Base-by-base conservation (phyloP, 23 tunicate species). In the Halocynthia aurantium region DNA sequence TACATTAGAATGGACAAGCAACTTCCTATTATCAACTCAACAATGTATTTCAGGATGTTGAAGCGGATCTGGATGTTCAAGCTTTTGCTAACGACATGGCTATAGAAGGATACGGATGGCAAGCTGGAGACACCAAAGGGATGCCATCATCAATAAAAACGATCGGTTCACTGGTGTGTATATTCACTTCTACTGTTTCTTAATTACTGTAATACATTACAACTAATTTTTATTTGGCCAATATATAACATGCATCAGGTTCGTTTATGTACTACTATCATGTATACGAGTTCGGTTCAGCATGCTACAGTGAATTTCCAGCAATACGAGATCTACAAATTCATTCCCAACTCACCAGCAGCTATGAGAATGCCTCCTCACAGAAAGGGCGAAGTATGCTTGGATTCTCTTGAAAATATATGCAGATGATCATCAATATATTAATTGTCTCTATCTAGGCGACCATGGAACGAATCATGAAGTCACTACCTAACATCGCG, bases 281-380 rank as follows among this genome's bases (percentile, higher is more conserved):
- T 83, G 67, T 83, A 62, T 40, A 83, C 87, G 12, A 76, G 87
- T 66, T 75, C 87, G 6, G 87, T 80, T 15, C 87, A 83, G 67
- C 87, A 83, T 22, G 80, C 87, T 18, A 76, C 87, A 21, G 81
- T 83, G 11, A 83, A 83, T 50, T 83, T 83, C 54, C 83, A 73
- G 54, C 87, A 83, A 50, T 83, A 58, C 7, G 66, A 75, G 2
- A 7, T 50, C 13, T 83, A 83, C 76, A 83, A 83, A 63, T 83
- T 67, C 53, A 21, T 67, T 19, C 87, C 87, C 15, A 83, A 83
- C 87, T 62, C 61, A 7, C 87, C 87, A 52, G 31, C 63, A 18
- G 71, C 75, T 62, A 83, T 83, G 87, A 76, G 81, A 67, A 80
- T 73, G 10, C 80, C 80, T 7, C 86, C 86, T 13, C 86, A 74